phyloP scores from a whole-genome alignment of 2,797 vertebrate species.

The Neostethus bicornis region DNA sequence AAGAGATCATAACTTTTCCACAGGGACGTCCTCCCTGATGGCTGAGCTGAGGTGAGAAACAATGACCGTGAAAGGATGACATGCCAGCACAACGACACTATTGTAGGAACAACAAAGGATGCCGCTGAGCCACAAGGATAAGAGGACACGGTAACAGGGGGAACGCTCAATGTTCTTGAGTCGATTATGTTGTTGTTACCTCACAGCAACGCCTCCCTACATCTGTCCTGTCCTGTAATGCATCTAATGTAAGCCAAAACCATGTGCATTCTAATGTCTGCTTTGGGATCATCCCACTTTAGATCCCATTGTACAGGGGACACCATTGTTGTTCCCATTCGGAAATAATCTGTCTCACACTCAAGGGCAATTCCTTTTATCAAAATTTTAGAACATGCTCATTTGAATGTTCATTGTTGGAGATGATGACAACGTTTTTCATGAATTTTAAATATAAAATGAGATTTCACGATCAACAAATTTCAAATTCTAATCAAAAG shows the following conservation, averaged over 20 bases:
- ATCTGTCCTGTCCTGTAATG: conserved; percentile 60
- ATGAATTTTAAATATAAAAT: not conserved
- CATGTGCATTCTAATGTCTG: conserved; percentile 24
- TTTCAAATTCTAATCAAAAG: not conserved
- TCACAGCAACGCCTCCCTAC: conserved; percentile 55
- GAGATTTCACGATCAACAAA: not conserved
- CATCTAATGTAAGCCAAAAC: conserved; percentile 39
- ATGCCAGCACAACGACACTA: conserved; percentile 67
- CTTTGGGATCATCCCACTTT: conserved; percentile 38
- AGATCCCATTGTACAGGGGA: conserved; percentile 11
- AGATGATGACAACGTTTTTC: not conserved
- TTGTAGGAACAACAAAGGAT: conserved; percentile 72
- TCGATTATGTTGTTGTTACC: conserved; percentile 76
- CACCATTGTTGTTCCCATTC: conserved; percentile 2
- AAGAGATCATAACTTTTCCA: conserved; percentile 51
- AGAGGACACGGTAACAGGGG: conserved; percentile 72
- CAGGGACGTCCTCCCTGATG: conserved; percentile 56
- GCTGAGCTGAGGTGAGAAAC: conserved; percentile 73
- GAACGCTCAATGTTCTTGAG: conserved; percentile 67
- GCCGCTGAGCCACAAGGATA: conserved; percentile 72
- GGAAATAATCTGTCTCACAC: conserved; percentile 12
- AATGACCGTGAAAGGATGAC: conserved; percentile 76
- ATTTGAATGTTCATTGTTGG: not conserved
- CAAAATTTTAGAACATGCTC: no score
- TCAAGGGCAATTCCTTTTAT: no score